A percentile compares a stretch with the other conserved stretches of the same genome.
Evolutionary conservation across 2,113 vertebrate species (phyloP).

Genomic region (Etheostoma cragini): DNA sequence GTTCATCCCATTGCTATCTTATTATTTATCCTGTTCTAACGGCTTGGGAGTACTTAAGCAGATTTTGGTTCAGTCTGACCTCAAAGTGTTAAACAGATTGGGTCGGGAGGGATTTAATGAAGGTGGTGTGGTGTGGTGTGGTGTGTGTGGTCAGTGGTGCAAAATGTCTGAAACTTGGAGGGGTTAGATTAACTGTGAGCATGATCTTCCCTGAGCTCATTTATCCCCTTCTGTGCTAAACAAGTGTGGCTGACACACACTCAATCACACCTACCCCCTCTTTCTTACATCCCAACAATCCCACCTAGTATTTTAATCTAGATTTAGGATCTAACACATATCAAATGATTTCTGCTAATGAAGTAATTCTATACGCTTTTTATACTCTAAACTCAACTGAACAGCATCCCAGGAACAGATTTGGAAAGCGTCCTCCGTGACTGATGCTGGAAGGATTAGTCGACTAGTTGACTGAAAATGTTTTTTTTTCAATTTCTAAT

Average conservation of each 20-base stretch:
- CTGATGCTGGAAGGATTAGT: not conserved
- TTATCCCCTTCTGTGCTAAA: conserved; percentile 69
- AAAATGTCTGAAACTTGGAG: conserved; percentile 70
- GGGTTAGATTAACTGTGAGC: conserved; percentile 69
- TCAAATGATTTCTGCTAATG: conserved; percentile 53
- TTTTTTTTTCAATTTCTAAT: not conserved
- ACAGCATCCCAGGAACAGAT: conserved; percentile 5
- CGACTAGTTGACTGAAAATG: not conserved
- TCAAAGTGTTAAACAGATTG: conserved; percentile 82
- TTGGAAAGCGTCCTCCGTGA: not conserved
- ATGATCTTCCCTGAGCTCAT: conserved; percentile 76
- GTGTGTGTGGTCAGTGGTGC: conserved; percentile 13
- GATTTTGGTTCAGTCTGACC: conserved; percentile 80
- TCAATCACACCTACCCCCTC: conserved; percentile 8
- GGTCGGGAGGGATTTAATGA: conserved; percentile 35
- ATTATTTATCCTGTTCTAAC: conserved; percentile 69
- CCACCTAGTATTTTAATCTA: conserved; percentile 63
- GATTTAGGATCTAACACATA: conserved; percentile 65
- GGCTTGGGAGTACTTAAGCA: conserved; percentile 79
- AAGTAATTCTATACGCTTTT: conserved; percentile 45
- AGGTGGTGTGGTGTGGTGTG: conserved; percentile 23
- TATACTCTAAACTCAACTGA: conserved; percentile 15
- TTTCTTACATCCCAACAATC: conserved; percentile 23
- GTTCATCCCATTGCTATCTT: conserved; percentile 68
- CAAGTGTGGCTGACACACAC: conserved; percentile 21